These are phyloP conservation scores for Artibeus lituratus DNA, from an alignment of 2,797 vertebrate species.

Conservation along the genomic window DNA sequence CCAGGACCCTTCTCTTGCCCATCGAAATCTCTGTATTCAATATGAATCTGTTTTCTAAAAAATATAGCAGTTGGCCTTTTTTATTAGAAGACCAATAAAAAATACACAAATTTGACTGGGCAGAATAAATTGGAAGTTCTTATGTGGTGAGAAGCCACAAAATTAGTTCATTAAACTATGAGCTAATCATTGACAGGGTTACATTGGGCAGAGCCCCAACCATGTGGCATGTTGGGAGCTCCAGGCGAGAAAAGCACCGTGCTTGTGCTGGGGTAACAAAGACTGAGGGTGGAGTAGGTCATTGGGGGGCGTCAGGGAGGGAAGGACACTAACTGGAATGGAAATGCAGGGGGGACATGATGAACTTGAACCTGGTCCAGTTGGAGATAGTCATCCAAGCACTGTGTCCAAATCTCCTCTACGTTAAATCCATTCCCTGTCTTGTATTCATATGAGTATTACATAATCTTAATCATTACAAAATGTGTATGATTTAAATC, in stretches of 20 bases:
- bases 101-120: background rate
- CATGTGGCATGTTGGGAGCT: background rate
- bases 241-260: background rate
- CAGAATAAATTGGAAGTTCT: background rate
- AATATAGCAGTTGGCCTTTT: background rate
- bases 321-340: background rate
- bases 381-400: background rate
- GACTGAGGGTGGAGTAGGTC: background rate
- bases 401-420: background rate
- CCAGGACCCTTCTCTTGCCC: background rate
- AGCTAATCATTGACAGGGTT: background rate
- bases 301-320: background rate
- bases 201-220: background rate
- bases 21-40: background rate
- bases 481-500: background rate
- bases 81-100: background rate
- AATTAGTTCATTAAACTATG: background rate
- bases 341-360: background rate
- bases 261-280: background rate
- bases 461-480: background rate
- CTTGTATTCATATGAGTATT: background rate
- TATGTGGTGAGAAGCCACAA: background rate
- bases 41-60: background rate
- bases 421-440: background rate
- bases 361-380: background rate